These are phyloP conservation scores for Petrophora chlorosata DNA, from an alignment of 2,888 invertebrate genomes.

Conservation along the genomic window DNA sequence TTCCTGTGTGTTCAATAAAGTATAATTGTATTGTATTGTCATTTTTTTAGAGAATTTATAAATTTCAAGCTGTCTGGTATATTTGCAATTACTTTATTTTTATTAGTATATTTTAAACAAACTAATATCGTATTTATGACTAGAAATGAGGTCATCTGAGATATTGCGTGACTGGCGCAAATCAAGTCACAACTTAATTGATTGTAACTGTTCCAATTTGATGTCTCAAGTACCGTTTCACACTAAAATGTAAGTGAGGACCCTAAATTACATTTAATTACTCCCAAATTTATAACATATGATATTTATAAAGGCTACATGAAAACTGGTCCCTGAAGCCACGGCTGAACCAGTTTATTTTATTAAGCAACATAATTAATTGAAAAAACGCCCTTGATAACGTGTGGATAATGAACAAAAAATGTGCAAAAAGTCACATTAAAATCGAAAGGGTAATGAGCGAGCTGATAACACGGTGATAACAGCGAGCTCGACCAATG, in stretches of 20 bases:
- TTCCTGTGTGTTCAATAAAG: too few species aligned
- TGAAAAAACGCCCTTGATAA: constrained; percentile 39
- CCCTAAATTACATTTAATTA: not conserved
- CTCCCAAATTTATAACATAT: constrained; percentile 4
- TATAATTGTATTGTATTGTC: too few species aligned
- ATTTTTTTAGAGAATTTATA: too few species aligned
- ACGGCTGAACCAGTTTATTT: constrained; percentile 32
- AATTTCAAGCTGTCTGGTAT: too few species aligned
- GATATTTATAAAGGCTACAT: too few species aligned
- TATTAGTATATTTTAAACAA: too few species aligned
- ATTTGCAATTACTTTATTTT: too few species aligned
- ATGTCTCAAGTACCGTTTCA: not conserved
- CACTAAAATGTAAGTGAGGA: constrained; percentile 1
- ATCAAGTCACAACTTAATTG: constrained; percentile 7
- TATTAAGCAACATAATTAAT: constrained; percentile 17
- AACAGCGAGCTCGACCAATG: constrained; percentile 51
- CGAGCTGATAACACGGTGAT: constrained; percentile 59
- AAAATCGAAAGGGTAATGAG: constrained; percentile 47
- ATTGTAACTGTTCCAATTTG: not conserved
- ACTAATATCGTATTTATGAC: too few species aligned
- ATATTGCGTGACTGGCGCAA: constrained; percentile 16
- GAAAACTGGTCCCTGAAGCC: too few species aligned
- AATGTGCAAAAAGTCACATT: constrained; percentile 43
- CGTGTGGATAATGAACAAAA: constrained; percentile 44
- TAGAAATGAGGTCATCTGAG: not conserved